Conservation (phyloP, 2,888 invertebrate genomes). For the Macrophya annulata region DNA sequence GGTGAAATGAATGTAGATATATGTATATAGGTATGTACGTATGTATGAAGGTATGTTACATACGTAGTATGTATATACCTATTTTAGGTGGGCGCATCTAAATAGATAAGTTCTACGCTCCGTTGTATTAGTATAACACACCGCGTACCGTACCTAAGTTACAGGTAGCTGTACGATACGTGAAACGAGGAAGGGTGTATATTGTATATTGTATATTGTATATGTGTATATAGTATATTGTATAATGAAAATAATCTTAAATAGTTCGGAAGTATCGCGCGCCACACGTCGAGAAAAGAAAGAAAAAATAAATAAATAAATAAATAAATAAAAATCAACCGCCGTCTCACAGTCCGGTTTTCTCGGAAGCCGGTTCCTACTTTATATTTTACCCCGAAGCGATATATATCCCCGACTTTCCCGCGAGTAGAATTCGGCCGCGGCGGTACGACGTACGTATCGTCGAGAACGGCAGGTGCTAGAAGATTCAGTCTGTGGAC, state of each 20-base stretch:
- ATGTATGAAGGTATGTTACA: not conserved
- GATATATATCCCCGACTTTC: slow-evolving; percentile 20
- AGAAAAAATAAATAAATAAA: too few relatives aligned
- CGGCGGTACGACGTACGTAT: not conserved
- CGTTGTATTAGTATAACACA: not conserved
- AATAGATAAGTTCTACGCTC: slow-evolving; percentile 6
- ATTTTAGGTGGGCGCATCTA: not conserved
- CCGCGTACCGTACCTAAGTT: not conserved
- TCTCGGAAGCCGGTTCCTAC: slow-evolving; percentile 36
- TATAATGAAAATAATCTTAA: not conserved
- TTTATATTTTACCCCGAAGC: slow-evolving; percentile 3
- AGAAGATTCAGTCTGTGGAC: slow-evolving; percentile 14
- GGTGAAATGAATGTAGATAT: slow-evolving; percentile 3
- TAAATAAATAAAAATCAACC: slow-evolving; percentile 12
- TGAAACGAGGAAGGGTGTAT: not conserved
- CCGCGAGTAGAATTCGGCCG: slow-evolving; percentile 48
- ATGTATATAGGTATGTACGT: not conserved
- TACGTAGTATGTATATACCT: not conserved
- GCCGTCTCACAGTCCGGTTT: not conserved
- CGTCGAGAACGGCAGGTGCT: slow-evolving; percentile 25
- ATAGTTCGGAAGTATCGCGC: slow-evolving; percentile 27
- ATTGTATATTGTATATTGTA: not conserved
- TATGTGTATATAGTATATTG: too few relatives aligned
- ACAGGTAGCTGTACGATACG: not conserved
- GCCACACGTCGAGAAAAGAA: not conserved